Base-by-base conservation (phyloP, 2,113 vertebrate species). In the Carlito syrichta region DNA sequence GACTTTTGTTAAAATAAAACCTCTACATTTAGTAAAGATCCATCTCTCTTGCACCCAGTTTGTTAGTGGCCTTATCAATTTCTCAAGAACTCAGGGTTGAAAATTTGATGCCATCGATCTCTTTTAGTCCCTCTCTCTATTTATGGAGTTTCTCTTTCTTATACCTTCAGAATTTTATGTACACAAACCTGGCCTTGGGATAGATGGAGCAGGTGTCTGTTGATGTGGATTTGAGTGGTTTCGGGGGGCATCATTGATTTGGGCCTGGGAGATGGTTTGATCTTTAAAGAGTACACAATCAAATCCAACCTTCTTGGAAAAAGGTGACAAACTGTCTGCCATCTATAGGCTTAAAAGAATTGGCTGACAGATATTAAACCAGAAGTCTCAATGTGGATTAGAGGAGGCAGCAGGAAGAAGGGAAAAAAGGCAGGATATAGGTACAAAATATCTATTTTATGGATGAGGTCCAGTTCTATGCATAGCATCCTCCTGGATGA, bases 1-100 rank as follows among this genome's bases (percentile, higher is more conserved):
- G 12, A 66, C 62, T 86, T 93, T 94, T 83, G 45, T 71, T 82
- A 54, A 78, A 92, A 94, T 68, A 56, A 76, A 13, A 56, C 86
- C 10, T 63, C 35, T 89, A 20, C 30, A 76, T 86, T 97, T 89
- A 95, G 48, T 85, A 91, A 91, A 85, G 95, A 56, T 68, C 27
- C 19, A 90, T 83, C 45, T 85, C 43, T 23, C 13, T 76, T 95
- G 8, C 5, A 22, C 43, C 13, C 6, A 56, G 32, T 76, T 45
- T 94, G 35, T n/a, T 84, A 78, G 25, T 66, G n/a, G 76, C 54
- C 23, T 83, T 93, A 78, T 88, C 60, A 88, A 81, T 93, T 60
- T 66, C 54, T 83, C 30, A 86, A 62, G 96, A 63, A 62, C n/a
- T 82, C 5, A 95, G n/a, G 17, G 27, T 66, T 79, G 68, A 94